Evolutionary conservation across 2,113 vertebrate species (phyloP).

Genomic region (Girardinichthys multiradiatus): DNA sequence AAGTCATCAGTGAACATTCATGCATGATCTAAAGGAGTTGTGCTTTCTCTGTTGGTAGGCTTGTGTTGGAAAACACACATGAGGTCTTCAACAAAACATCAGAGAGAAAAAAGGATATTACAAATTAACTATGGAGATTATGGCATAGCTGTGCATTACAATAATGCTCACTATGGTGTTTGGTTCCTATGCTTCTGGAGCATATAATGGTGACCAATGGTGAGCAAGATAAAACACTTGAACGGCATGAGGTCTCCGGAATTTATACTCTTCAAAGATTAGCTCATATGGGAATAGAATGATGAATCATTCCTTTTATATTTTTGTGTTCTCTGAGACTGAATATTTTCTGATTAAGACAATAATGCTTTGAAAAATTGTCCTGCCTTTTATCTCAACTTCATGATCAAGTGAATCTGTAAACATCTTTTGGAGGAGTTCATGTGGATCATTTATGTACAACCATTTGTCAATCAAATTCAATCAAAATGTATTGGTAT

Average conservation of each 20-base stretch:
- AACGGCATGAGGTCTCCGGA: conserved; percentile 7
- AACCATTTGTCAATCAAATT: no score
- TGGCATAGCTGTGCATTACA: conserved; percentile 1
- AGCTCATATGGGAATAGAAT: not conserved
- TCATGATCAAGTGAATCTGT: no score
- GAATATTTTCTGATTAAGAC: not conserved
- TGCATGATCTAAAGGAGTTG: not conserved
- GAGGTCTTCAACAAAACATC: not conserved
- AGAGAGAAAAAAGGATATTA: not conserved
- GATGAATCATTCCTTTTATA: conserved; percentile 8
- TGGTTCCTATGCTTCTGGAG: not conserved
- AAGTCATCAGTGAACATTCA: not conserved
- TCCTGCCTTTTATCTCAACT: not conserved
- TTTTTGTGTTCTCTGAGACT: not conserved
- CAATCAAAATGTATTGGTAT: no score
- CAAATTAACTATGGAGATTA: not conserved
- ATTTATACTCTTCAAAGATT: conserved; percentile 7
- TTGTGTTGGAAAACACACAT: not conserved
- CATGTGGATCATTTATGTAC: no score
- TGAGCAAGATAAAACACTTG: conserved; percentile 14
- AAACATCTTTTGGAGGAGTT: no score
- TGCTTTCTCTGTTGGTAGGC: not conserved
- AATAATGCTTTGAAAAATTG: not conserved
- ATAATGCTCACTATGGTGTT: conserved; percentile 1
- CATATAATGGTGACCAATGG: not conserved